phyloP scores from a whole-genome alignment of 1,140 invertebrate species.

The Paralvinella palmiformis region DNA sequence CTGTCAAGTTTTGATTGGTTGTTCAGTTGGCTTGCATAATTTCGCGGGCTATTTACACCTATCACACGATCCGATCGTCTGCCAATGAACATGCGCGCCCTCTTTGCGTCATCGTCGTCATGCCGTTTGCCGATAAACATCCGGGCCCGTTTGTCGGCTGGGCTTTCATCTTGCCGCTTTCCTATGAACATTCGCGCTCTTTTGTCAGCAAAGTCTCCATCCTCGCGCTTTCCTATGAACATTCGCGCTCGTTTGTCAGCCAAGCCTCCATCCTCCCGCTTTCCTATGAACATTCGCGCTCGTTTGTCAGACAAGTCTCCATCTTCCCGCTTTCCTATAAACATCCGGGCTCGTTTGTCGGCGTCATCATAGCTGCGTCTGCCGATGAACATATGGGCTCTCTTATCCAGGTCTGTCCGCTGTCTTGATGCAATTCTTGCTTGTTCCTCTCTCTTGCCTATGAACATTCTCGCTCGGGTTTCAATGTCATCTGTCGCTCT shows the following conservation, averaged over 20 bases:
- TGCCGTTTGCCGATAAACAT: conserved; percentile 8
- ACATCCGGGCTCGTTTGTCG: background rate
- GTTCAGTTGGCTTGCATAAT: too few relatives aligned
- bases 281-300: conserved; percentile 1
- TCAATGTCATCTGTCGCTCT: too few relatives aligned
- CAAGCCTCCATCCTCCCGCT: background rate
- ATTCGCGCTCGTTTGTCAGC: background rate
- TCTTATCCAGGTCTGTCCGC: too few relatives aligned
- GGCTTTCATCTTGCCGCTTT: background rate
- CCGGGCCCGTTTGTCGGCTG: background rate
- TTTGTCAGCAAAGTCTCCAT: background rate
- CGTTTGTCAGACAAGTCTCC: background rate
- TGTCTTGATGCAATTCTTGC: too few relatives aligned
- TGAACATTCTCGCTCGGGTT: too few relatives aligned
- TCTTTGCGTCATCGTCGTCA: too few relatives aligned
- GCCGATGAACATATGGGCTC: background rate
- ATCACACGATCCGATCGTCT: too few relatives aligned
- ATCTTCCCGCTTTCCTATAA: too few relatives aligned
- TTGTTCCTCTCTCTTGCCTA: too few relatives aligned
- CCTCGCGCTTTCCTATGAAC: conserved; percentile 4
- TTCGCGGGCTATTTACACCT: too few relatives aligned
- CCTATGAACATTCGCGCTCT: background rate
- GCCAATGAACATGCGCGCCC: background rate
- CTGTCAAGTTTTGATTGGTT: too few relatives aligned
- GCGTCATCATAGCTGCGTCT: background rate